Evolutionary conservation across 2,797 vertebrate genomes (phyloP).

Genomic region (Danio choprae): DNA sequence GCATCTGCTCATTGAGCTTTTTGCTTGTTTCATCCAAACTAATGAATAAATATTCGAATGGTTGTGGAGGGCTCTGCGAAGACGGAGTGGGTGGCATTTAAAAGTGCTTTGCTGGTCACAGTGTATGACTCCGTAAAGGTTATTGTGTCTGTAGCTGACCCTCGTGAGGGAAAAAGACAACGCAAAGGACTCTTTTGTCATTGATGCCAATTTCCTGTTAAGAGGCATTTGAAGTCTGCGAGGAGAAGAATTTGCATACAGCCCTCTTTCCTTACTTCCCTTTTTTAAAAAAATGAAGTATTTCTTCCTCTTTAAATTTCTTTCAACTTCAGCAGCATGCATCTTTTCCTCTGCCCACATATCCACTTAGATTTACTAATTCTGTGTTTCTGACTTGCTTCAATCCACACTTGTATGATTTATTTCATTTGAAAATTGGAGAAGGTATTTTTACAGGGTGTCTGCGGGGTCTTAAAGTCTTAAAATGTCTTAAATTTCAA

Average conservation of each 20-base stretch:
- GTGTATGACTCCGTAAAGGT: constrained; percentile 29
- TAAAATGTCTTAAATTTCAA: too few species aligned
- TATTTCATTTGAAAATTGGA: too few species aligned
- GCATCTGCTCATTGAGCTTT: not conserved
- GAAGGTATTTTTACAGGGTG: too few species aligned
- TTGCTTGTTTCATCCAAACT: not conserved
- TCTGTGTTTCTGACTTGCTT: not conserved
- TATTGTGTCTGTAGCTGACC: constrained; percentile 34
- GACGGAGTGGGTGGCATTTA: constrained; percentile 41
- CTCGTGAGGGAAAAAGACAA: not conserved
- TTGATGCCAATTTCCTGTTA: constrained; percentile 23
- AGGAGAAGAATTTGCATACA: not conserved
- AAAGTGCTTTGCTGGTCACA: constrained; percentile 28
- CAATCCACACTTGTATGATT: too few species aligned
- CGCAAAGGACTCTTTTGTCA: constrained; percentile 16
- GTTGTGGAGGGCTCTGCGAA: constrained; percentile 4
- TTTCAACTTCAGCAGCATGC: not conserved
- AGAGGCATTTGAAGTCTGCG: not conserved
- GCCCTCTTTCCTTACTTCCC: not conserved
- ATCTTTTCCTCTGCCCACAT: not conserved
- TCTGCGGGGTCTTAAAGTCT: too few species aligned
- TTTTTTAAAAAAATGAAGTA: not conserved
- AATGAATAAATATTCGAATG: not conserved
- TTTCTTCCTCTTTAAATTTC: not conserved
- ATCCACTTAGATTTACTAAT: not conserved